Evolutionary conservation across 1,140 invertebrate genomes (phyloP).

Genomic region (Drosophila murphyi): DNA sequence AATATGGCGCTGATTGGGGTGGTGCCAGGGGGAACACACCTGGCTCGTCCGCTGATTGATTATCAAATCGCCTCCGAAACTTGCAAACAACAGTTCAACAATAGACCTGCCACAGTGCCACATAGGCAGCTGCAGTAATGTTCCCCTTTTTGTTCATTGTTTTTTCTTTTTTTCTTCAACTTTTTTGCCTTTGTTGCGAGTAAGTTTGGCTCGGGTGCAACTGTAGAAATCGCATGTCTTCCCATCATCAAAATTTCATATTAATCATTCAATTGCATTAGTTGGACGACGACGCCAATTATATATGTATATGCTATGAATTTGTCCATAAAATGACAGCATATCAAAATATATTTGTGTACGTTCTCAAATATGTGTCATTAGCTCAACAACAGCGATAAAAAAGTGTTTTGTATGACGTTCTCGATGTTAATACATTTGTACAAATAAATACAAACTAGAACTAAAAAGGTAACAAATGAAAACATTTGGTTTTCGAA

Average conservation of each 20-base stretch:
- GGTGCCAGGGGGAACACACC: neutral
- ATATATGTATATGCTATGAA: constrained; percentile 2
- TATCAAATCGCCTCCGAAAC: constrained; percentile 63
- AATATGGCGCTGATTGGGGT: constrained; percentile 13
- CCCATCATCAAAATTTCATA: constrained; percentile 62
- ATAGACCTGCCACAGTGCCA: constrained; percentile 16
- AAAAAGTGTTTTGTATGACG: neutral
- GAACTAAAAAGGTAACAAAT: neutral
- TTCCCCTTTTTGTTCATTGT: neutral
- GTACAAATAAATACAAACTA: neutral
- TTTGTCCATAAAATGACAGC: constrained; percentile 24
- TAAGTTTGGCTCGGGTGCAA: constrained; percentile 4
- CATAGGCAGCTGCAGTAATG: constrained; percentile 9
- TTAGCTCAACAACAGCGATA: constrained; percentile 26
- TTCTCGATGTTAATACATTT: neutral
- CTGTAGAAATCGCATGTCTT: constrained; percentile 43
- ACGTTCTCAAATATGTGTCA: constrained; percentile 18
- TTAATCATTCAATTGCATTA: constrained; percentile 65
- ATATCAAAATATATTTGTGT: constrained; percentile 29
- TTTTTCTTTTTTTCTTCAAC: constrained; percentile 1
- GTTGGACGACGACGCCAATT: constrained; percentile 26
- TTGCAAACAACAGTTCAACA: constrained; percentile 37
- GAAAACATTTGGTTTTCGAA: neutral
- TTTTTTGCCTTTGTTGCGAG: neutral
- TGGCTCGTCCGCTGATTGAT: constrained; percentile 55